phyloP scores from a whole-genome alignment of 2,888 invertebrate species.

The Dasypolia templi region DNA sequence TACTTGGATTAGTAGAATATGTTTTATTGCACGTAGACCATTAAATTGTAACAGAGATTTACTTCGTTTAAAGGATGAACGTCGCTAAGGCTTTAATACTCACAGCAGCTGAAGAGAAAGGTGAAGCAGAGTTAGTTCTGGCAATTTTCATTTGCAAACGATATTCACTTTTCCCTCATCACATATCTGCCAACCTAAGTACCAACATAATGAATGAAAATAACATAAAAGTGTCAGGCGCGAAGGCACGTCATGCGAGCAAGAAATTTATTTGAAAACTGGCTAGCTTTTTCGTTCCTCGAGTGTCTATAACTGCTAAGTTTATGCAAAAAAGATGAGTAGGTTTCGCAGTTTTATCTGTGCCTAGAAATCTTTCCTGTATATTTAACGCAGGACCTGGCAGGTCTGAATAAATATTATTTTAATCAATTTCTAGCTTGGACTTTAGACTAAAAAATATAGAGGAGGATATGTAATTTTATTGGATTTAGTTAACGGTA shows the following conservation, averaged over 20 bases:
- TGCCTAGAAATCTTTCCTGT: conserved; percentile 34
- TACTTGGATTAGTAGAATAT: background rate
- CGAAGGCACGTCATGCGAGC: background rate
- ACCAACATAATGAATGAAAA: background rate
- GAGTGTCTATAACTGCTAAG: conserved; percentile 2
- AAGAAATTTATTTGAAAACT: background rate
- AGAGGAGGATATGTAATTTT: conserved; percentile 21
- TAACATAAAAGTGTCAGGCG: background rate
- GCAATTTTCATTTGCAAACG: background rate
- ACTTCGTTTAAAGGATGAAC: background rate
- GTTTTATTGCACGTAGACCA: background rate
- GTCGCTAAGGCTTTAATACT: background rate
- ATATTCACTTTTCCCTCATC: background rate
- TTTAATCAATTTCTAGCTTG: conserved; percentile 35
- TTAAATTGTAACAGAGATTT: background rate
- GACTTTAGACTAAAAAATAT: conserved; percentile 26
- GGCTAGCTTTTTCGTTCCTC: background rate
- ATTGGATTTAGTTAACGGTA: conserved; percentile 26
- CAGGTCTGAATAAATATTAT: conserved; percentile 22
- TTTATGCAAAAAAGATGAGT: conserved; percentile 45
- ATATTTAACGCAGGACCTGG: conserved; percentile 22
- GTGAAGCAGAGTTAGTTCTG: background rate
- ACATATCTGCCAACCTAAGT: no score
- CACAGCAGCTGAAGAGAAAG: background rate
- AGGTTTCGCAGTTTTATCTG: conserved; percentile 30